phyloP scores from a whole-genome alignment of 1,140 invertebrate species.

The Hestina assimilis region DNA sequence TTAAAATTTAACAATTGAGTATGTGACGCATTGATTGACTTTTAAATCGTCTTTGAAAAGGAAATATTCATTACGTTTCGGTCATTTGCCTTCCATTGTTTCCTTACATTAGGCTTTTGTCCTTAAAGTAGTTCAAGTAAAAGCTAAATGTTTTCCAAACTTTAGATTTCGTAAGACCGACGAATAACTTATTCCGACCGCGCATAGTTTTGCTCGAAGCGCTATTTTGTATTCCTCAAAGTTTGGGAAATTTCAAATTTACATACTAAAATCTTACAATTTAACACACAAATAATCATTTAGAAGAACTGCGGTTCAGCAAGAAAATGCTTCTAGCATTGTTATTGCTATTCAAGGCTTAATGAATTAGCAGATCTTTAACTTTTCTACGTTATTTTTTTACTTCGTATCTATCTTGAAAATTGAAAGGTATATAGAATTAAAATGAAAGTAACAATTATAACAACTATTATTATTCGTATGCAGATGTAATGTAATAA shows the following conservation, averaged over 20 bases:
- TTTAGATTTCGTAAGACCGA: constrained; percentile 5
- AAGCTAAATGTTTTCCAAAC: constrained; percentile 20
- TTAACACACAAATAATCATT: constrained; percentile 12
- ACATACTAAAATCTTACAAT: constrained; percentile 2
- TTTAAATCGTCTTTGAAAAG: constrained; percentile 26
- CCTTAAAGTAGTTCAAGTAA: constrained; percentile 17
- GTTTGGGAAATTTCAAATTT: not conserved
- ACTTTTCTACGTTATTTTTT: too few species aligned
- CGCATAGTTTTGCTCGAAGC: not conserved
- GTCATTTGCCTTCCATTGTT: constrained; percentile 24
- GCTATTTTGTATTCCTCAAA: constrained; percentile 1
- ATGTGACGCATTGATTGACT: constrained; percentile 18
- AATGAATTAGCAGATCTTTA: too few species aligned
- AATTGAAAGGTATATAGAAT: too few species aligned
- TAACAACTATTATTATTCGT: too few species aligned
- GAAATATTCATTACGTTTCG: constrained; percentile 22
- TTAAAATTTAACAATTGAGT: constrained; percentile 4
- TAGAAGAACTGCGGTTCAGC: too few species aligned
- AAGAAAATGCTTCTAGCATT: too few species aligned
- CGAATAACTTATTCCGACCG: constrained; percentile 7
- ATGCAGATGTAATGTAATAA: too few species aligned
- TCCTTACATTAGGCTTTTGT: constrained; percentile 6
- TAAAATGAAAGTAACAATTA: too few species aligned
- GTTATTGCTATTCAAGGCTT: too few species aligned
- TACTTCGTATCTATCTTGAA: too few species aligned